Evolutionary conservation across 2,888 invertebrate genomes (phyloP), one percentile per base, ranked within the genome.

Genomic region (Dyspetes luteomarginatus): DNA sequence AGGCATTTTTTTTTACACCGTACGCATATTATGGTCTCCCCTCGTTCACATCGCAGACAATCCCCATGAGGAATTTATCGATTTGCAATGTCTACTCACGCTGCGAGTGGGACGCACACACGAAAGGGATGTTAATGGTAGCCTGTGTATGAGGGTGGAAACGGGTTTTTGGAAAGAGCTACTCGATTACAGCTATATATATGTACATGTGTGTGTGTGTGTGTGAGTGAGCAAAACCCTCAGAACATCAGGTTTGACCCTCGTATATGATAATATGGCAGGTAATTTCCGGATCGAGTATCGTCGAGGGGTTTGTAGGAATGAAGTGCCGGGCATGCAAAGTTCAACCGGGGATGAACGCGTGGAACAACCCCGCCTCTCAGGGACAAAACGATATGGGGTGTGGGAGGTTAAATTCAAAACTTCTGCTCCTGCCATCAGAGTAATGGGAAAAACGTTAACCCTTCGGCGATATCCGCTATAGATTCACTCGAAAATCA

Each of bases 261-360:
- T 85, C 83, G 87, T 88, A 69, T 72, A 88, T 88, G 89, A 89
- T 89, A 88, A 89, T 89, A 83, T 85, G 86, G 87, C 89, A 88
- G 89, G 88, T 89, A 89, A 89, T 89, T 88, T 89, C 89, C 89
- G 89, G 88, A 82, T 84, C 82, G 85, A 85, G 89, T 82, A 81
- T 78, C 78, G 75, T 68, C 71, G 81, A 72, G 71, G 75, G 78
- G 69, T 69, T 64, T 26, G 28, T 55, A 69, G 48, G 36, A 58
- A 77, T 71, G 55, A 64, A 75, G 62, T 43, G 62, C 24, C 17
- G 17, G 67, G 62, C 48, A 15, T 5, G 15, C 48, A 48, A 64
- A 71, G 75, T 65, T 75, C 74, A 62, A 22, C 45, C 26, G 36
- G 45, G 43, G 48, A 22, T 15, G 55, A 19, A 41, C 19, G 62